Conservation (phyloP, 2,888 invertebrate genomes). For the Papilio gigon region DNA sequence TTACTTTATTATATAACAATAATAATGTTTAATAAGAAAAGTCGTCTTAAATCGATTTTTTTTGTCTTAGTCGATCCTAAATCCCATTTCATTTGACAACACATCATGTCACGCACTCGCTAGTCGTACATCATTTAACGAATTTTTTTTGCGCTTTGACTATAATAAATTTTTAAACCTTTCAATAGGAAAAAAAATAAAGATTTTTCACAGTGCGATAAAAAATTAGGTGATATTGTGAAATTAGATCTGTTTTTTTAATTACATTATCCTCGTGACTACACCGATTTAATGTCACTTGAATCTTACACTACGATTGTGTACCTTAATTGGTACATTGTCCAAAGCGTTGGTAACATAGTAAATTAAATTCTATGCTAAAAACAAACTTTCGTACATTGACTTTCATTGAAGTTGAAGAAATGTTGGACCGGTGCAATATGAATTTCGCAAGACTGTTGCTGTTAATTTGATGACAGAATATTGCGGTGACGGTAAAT, state of each 20-base stretch:
- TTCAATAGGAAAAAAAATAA: conserved; percentile 26
- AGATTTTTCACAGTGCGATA: conserved; percentile 28
- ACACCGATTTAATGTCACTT: conserved; percentile 28
- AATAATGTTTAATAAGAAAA: background rate
- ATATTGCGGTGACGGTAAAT: conserved; percentile 23
- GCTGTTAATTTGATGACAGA: conserved; percentile 38
- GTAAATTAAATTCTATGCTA: conserved; percentile 29
- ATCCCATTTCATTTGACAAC: conserved; percentile 24
- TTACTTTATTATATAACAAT: no score
- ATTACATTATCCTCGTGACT: conserved; percentile 29
- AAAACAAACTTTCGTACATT: conserved; percentile 29
- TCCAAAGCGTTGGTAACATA: conserved; percentile 31
- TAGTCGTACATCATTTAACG: conserved; percentile 37
- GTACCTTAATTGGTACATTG: conserved; percentile 35
- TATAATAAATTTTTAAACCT: conserved; percentile 48
- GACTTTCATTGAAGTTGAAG: conserved; percentile 32
- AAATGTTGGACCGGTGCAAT: conserved; percentile 27
- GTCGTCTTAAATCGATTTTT: background rate
- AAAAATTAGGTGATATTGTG: conserved; percentile 21
- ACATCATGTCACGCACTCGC: conserved; percentile 38
- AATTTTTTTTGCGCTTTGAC: conserved; percentile 47
- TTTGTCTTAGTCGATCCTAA: conserved; percentile 6
- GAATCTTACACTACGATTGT: conserved; percentile 37
- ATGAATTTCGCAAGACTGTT: conserved; percentile 11
- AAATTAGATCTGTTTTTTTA: conserved; percentile 30